Percentiles rank a stretch among this genome's conserved stretches.
Conservation (phyloP, 2,888 invertebrate species). For the Apotomis capreana region DNA sequence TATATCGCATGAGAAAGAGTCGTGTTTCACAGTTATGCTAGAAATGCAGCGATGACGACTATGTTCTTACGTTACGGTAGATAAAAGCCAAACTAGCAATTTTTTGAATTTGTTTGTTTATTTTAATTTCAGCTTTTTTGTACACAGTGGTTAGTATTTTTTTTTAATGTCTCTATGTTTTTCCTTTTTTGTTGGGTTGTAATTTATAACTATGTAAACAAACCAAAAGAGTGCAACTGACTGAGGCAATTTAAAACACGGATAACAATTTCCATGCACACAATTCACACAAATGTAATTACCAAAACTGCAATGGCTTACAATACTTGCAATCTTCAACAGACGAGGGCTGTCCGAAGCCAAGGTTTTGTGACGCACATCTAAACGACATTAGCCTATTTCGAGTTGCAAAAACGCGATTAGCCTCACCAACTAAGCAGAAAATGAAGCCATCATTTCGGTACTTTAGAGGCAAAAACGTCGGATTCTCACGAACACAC, state of each 20-base stretch:
- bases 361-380: slow-evolving; percentile 21
- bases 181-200: too few relatives aligned
- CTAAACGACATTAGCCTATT: slow-evolving; percentile 37
- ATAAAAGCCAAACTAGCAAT: too few relatives aligned
- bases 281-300: not conserved
- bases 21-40: too few relatives aligned
- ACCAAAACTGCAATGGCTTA: not conserved
- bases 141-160: too few relatives aligned
- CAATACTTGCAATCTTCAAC: not conserved
- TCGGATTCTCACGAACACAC: slow-evolving; percentile 20
- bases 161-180: too few relatives aligned
- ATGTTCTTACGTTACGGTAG: too few relatives aligned
- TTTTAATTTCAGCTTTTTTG: too few relatives aligned
- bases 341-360: slow-evolving; percentile 12
- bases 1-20: too few relatives aligned
- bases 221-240: not conserved
- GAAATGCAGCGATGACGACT: too few relatives aligned
- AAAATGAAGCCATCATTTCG: slow-evolving; percentile 38
- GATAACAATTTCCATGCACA: not conserved
- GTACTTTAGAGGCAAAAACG: slow-evolving; percentile 25
- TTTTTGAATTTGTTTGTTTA: too few relatives aligned
- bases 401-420: slow-evolving; percentile 24
- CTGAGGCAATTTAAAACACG: not conserved
- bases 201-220: too few relatives aligned
- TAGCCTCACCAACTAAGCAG: slow-evolving; percentile 24